Evolutionary conservation across 2,113 vertebrate species (phyloP).

Genomic region (Eonycteris spelaea): DNA sequence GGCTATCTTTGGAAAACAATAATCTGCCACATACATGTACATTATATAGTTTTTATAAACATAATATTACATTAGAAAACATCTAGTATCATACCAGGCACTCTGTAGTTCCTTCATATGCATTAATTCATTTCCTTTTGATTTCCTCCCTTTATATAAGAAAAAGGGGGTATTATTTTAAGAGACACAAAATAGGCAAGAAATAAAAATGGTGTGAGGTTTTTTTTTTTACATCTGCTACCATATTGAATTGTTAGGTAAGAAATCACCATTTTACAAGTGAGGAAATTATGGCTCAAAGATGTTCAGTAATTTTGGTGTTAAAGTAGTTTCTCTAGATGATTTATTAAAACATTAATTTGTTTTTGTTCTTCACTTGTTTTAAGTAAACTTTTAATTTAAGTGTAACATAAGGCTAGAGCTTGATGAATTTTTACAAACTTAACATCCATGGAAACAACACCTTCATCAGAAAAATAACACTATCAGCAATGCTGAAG

Average conservation of each 20-base stretch:
- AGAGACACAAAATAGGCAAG: not conserved
- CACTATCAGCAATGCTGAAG: not conserved
- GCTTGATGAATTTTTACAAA: not conserved
- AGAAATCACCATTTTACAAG: conserved; percentile 30
- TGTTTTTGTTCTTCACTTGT: not conserved
- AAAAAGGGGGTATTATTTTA: conserved; percentile 22
- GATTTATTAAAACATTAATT: not conserved
- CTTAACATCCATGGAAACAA: not conserved
- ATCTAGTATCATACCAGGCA: not conserved
- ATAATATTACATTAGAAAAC: conserved; percentile 22
- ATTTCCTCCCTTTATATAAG: not conserved
- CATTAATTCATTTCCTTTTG: conserved; percentile 11
- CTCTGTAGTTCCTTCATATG: not conserved
- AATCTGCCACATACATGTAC: not conserved
- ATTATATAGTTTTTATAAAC: conserved; percentile 14
- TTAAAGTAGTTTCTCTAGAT: conserved; percentile 21
- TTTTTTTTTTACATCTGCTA: not conserved
- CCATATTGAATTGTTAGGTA: not conserved
- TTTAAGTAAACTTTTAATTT: conserved; percentile 10
- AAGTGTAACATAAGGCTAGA: not conserved
- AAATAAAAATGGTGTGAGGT: not conserved
- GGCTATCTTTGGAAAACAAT: not conserved
- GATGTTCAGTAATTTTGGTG: conserved; percentile 36
- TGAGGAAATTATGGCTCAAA: not conserved
- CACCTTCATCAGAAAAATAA: not conserved